Evolutionary conservation across 2,113 vertebrate genomes (phyloP).

Genomic region (Ascaphus truei): DNA sequence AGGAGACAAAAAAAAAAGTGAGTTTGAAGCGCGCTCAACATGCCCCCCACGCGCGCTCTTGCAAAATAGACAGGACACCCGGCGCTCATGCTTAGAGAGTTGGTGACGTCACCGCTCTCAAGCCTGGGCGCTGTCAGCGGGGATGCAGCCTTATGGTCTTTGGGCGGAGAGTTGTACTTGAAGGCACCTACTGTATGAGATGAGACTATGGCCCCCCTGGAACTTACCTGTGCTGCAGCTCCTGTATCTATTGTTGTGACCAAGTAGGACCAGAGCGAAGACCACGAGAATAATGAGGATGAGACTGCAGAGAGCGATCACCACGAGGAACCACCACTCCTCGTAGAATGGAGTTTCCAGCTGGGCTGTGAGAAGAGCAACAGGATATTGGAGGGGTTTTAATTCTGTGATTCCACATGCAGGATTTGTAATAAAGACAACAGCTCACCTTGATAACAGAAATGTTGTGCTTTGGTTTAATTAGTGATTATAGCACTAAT

Average conservation of each 20-base stretch:
- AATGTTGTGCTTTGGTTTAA: background rate
- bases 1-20: no score
- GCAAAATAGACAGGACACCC: no score
- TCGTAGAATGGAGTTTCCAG: conserved; percentile 84
- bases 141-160: no score
- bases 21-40: no score
- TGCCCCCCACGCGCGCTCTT: no score
- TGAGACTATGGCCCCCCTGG: fast-evolving
- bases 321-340: conserved; percentile 96
- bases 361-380: conserved; percentile 63
- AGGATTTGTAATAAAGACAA: background rate
- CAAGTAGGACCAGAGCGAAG: conserved; percentile 80
- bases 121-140: no score
- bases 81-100: no score
- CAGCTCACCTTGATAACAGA: background rate
- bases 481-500: background rate
- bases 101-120: no score
- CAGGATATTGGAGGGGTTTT: background rate
- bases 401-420: background rate
- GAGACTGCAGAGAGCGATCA: conserved; percentile 85
- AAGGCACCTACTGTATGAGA: fast-evolving
- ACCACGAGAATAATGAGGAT: conserved; percentile 82
- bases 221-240: conserved; percentile 75
- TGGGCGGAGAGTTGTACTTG: background rate
- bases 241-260: conserved; percentile 84